Evolutionary conservation across 92 coral and sea anemone species (phyloP), one percentile per base, ranked within the genome.

Genomic region (Chrysogorgia sp.): DNA sequence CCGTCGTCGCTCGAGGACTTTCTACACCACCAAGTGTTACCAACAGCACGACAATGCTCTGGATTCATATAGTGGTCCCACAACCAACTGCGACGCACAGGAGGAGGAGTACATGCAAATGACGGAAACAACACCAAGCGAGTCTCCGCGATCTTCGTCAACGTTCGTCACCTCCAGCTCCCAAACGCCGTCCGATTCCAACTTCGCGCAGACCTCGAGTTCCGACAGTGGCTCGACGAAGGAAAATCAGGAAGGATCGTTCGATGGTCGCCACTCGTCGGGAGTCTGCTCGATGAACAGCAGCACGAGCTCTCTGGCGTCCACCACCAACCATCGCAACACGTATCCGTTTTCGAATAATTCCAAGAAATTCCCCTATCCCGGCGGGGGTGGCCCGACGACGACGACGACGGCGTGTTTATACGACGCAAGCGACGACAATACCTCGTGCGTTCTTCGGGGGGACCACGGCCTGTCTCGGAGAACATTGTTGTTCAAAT

Each of bases 201-300:
- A 32, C 22, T 32, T 24, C 50, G 0, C 25, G 26, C 76, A 69
- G 26, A 69, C 76, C 41, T 69, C 76, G 50, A 28, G 59, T 69
- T 69, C 76, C 76, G 76, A 69, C 14, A 48, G 76, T 49, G 41
- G 76, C 61, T 69, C 76, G 33, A 53, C 63, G 29, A 72, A 72
- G 32, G 79, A 72, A 35, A 58, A 34, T 72, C 79, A 50, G 1
- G 79, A 72, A 5, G 65, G 65, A 3, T 72, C 50, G 50, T 52
- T n/a, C 45, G 79, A 72, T 33, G 79, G 79, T 56, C 79, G 79
- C 0, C 79, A 72, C 12, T 72, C 79, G 24, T 72, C 79, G 20
- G 79, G 79, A 6, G 79, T 72, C 19, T 72, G 79, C 55, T 72
- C 79, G 19, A 72, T 72, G 79, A 53, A 72, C 50, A 72, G 79